phyloP scores from a whole-genome alignment of 2,888 invertebrate genomes.

The Drosophila dives region DNA sequence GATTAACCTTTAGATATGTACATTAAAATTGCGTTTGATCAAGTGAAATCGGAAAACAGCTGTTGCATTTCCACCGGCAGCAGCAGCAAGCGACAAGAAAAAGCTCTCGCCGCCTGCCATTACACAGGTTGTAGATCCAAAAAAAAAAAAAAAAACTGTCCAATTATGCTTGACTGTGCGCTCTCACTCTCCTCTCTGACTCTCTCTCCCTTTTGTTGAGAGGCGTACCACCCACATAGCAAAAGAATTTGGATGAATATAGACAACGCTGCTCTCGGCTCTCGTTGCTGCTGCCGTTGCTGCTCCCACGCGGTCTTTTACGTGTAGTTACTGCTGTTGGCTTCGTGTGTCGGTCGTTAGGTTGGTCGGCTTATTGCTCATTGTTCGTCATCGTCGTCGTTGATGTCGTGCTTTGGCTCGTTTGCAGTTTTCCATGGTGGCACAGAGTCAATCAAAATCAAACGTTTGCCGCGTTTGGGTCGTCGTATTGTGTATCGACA shows the following conservation, averaged over 20 bases:
- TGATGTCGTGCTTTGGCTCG: constrained; percentile 48
- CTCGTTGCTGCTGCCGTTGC: constrained; percentile 24
- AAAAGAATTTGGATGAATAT: constrained; percentile 61
- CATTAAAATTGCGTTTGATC: constrained; percentile 8
- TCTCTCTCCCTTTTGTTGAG: not conserved
- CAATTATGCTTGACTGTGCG: constrained; percentile 11
- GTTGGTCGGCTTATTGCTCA: constrained; percentile 36
- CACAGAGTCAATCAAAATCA: constrained; percentile 78
- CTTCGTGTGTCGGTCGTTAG: constrained; percentile 35
- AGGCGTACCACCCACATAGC: constrained; percentile 48
- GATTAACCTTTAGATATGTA: not conserved
- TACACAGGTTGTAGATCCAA: constrained; percentile 34
- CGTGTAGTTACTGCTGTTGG: constrained; percentile 15
- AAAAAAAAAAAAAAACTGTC: constrained; percentile 5
- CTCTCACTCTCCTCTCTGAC: constrained; percentile 9
- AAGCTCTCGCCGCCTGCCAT: constrained; percentile 26
- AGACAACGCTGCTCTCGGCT: constrained; percentile 41
- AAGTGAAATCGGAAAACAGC: constrained; percentile 27
- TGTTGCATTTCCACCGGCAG: constrained; percentile 35
- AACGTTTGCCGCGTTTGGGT: constrained; percentile 76
- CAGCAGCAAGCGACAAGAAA: constrained; percentile 11
- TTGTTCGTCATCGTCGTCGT: constrained; percentile 12
- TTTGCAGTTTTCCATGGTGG: constrained; percentile 74
- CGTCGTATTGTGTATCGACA: constrained; percentile 50
- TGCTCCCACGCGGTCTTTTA: constrained; percentile 50